A percentile compares a stretch with the other conserved stretches of the same genome.
These are phyloP conservation scores for Lutjanus argentimaculatus DNA, from an alignment of 2,797 vertebrate genomes.

Conservation along the genomic window DNA sequence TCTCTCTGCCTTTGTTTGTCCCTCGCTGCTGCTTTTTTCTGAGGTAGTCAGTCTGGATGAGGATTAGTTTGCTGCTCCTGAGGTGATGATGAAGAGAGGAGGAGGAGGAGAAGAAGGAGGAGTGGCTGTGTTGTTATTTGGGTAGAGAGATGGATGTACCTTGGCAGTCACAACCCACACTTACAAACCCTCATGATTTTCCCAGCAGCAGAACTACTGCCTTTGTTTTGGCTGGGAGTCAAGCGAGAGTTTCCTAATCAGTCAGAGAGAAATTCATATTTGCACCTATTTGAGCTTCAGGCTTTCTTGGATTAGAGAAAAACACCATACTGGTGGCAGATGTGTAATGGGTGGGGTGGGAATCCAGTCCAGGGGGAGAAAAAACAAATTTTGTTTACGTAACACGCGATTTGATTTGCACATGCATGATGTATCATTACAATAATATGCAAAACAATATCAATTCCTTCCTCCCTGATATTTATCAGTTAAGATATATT, in stretches of 20 bases:
- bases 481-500: not conserved
- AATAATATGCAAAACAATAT: not conserved
- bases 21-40: slow-evolving; percentile 6
- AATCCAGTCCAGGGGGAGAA: not conserved
- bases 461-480: not conserved
- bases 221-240: slow-evolving; percentile 56
- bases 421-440: not conserved
- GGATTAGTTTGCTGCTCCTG: slow-evolving; percentile 25
- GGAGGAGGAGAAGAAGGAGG: slow-evolving; percentile 15
- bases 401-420: not conserved
- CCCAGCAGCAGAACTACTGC: slow-evolving; percentile 45
- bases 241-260: slow-evolving; percentile 27
- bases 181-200: slow-evolving; percentile 45
- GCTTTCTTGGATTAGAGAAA: slow-evolving; percentile 26
- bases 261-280: slow-evolving; percentile 51
- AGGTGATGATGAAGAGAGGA: slow-evolving; percentile 44
- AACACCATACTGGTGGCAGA: not conserved
- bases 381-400: not conserved
- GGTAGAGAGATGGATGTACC: slow-evolving; percentile 52
- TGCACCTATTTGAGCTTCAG: slow-evolving; percentile 23
- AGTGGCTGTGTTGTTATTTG: slow-evolving; percentile 31
- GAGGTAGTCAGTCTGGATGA: slow-evolving; percentile 15
- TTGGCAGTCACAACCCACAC: slow-evolving; percentile 47
- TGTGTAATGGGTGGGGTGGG: slow-evolving; percentile 3
- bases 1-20: slow-evolving; percentile 32